Evolutionary conservation across 2,797 vertebrate species (phyloP).

Genomic region (Pteropus rufus): DNA sequence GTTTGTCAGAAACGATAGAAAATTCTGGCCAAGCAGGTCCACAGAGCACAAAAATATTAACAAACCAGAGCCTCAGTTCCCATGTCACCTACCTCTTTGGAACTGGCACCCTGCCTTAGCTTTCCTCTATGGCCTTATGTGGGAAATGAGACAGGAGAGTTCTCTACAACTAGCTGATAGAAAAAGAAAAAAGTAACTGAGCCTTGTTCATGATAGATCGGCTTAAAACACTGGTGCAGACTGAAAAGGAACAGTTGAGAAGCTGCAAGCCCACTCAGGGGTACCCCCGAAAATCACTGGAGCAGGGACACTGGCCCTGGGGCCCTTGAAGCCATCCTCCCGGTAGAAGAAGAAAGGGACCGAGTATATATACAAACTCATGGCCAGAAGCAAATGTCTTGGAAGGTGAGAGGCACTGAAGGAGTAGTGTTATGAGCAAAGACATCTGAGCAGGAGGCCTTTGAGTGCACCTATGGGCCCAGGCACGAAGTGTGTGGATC

Average conservation of each 20-base stretch:
- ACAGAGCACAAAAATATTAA: not conserved
- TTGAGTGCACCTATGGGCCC: not conserved
- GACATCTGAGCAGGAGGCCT: not conserved
- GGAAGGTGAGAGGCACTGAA: not conserved
- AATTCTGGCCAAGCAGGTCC: not conserved
- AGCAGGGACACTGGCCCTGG: no score
- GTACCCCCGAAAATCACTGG: not conserved
- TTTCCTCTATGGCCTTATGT: not conserved
- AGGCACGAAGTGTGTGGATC: not conserved
- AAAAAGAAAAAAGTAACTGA: not conserved
- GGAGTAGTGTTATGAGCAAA: not conserved
- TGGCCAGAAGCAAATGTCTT: not conserved
- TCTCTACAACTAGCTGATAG: not conserved
- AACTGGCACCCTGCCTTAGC: not conserved
- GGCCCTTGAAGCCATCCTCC: not conserved
- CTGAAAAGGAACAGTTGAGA: not conserved
- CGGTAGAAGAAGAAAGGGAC: not conserved
- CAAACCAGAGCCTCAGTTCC: not conserved
- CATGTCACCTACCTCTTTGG: not conserved
- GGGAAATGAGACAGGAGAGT: fast-evolving
- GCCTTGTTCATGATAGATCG: not conserved
- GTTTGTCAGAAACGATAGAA: not conserved
- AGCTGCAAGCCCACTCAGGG: not conserved
- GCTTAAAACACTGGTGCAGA: not conserved
- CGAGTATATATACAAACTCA: not conserved